Percentiles rank a stretch among this genome's conserved stretches.
These are phyloP conservation scores for Bimastos eiseni DNA, from an alignment of 2,888 invertebrate genomes.

Conservation along the genomic window DNA sequence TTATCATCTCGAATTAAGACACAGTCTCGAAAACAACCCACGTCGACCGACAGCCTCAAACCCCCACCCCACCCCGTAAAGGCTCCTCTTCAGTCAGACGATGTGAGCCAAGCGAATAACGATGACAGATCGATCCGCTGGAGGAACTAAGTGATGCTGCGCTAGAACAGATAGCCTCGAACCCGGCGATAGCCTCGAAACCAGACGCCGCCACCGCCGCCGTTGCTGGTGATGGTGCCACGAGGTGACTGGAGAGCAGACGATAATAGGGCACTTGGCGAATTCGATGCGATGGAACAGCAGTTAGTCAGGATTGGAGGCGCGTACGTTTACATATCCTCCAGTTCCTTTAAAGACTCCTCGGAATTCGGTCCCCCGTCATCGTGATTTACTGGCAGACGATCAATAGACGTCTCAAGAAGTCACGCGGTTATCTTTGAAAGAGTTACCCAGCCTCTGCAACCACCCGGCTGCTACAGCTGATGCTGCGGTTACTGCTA, in stretches of 20 bases:
- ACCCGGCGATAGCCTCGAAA: background rate
- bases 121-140: constrained; percentile 13
- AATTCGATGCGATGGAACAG: background rate
- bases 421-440: background rate
- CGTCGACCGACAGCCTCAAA: background rate
- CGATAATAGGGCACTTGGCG: constrained; percentile 14
- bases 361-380: background rate
- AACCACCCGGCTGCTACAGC: background rate
- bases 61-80: no score
- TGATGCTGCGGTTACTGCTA: background rate
- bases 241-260: background rate
- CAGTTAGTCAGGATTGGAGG: background rate
- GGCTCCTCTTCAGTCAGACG: background rate
- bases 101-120: background rate
- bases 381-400: background rate
- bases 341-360: background rate
- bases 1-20: background rate
- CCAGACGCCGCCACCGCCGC: background rate
- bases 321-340: constrained; percentile 21
- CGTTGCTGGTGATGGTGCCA: constrained; percentile 24
- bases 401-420: background rate
- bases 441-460: background rate
- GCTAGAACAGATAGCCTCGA: constrained; percentile 13
- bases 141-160: background rate
- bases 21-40: background rate